A percentile compares a stretch with the other conserved stretches of the same genome.
phyloP scores from a whole-genome alignment of 2,888 invertebrate species.

The Elmis aenea region DNA sequence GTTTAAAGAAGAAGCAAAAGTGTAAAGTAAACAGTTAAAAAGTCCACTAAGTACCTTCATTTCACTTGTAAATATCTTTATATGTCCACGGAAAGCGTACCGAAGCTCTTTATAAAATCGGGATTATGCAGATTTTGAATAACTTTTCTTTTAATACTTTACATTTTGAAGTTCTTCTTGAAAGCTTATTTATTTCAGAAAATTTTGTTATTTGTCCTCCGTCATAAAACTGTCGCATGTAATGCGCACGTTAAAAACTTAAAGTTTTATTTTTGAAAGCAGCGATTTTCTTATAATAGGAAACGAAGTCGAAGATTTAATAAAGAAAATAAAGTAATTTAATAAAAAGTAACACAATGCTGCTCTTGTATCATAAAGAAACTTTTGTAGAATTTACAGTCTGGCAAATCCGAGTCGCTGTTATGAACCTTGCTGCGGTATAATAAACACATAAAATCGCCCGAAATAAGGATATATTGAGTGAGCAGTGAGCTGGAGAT shows the following conservation, averaged over 20 bases:
- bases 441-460: constrained; percentile 50
- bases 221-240: too few species aligned
- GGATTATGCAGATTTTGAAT: constrained; percentile 46
- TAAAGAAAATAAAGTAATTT: constrained; percentile 28
- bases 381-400: constrained; percentile 43
- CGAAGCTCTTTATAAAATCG: constrained; percentile 33
- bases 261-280: too few species aligned
- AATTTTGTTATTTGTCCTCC: constrained; percentile 19
- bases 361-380: constrained; percentile 31
- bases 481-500: constrained; percentile 39
- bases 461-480: constrained; percentile 50
- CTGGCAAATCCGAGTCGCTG: constrained; percentile 42
- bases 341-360: constrained; percentile 32
- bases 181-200: constrained; percentile 22
- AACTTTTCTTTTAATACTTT: constrained; percentile 47
- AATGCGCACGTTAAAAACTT: too few species aligned
- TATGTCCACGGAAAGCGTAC: constrained; percentile 30
- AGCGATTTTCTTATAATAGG: background rate
- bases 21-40: constrained; percentile 34
- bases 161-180: constrained; percentile 30
- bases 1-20: constrained; percentile 26
- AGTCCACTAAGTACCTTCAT: constrained; percentile 42
- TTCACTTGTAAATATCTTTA: constrained; percentile 44
- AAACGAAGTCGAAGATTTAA: constrained; percentile 18
- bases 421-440: constrained; percentile 48